phyloP scores from a whole-genome alignment of 2,113 vertebrate species.

The Heterotilapia buettikoferi region DNA sequence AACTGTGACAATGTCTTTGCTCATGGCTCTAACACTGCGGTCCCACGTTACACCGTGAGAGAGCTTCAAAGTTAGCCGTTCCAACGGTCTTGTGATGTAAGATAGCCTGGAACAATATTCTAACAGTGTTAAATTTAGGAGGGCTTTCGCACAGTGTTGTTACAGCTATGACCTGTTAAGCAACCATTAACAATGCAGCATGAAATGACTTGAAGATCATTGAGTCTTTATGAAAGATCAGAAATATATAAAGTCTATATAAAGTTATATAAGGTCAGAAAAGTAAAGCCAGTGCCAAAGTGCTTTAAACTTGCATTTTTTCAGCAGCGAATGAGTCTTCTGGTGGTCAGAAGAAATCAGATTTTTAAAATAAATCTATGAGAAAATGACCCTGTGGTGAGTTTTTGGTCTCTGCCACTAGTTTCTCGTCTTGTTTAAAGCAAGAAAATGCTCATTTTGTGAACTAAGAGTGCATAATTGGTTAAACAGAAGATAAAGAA shows the following conservation, averaged over 20 bases:
- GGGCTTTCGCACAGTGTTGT: neutral
- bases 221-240: neutral
- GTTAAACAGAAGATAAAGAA: neutral
- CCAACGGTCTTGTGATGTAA: neutral
- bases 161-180: neutral
- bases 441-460: neutral
- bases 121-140: neutral
- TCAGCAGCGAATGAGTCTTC: neutral
- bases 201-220: neutral
- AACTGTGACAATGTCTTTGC: neutral
- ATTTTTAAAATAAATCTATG: neutral
- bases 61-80: neutral
- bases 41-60: neutral
- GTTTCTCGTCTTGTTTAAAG: fast-evolving
- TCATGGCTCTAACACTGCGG: neutral
- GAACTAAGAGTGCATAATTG: neutral
- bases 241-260: neutral
- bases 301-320: neutral
- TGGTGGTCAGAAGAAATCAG: neutral
- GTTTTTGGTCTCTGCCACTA: neutral
- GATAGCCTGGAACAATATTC: neutral
- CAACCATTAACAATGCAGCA: neutral
- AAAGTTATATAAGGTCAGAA: neutral
- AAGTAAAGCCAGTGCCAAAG: neutral
- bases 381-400: neutral